These are phyloP conservation scores for Austrolebias charrua DNA, from an alignment of 2,797 vertebrate genomes.

Conservation along the genomic window DNA sequence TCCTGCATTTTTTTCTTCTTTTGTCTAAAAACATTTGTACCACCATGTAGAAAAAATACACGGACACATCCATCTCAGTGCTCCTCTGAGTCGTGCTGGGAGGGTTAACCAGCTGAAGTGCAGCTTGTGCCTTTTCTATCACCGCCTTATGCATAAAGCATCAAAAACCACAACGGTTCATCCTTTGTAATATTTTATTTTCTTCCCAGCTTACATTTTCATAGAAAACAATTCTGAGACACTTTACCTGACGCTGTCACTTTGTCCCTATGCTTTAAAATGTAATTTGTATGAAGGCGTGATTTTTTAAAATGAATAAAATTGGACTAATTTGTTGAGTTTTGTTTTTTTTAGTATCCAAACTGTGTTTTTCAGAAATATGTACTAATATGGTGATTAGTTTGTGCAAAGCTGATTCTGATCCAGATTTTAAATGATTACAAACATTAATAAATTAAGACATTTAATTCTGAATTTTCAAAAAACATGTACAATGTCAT, in stretches of 20 bases:
- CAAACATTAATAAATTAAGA: no score
- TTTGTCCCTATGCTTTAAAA: slow-evolving; percentile 54
- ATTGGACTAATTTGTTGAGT: slow-evolving; percentile 42
- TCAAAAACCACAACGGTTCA: slow-evolving; percentile 23
- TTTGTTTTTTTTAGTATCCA: neutral
- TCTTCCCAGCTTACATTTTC: slow-evolving; percentile 24
- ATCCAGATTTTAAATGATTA: no score
- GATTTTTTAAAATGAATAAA: slow-evolving; percentile 76
- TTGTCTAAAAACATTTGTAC: slow-evolving; percentile 22
- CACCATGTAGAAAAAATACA: slow-evolving; percentile 24
- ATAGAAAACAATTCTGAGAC: slow-evolving; percentile 39
- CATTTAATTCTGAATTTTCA: no score
- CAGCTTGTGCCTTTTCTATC: slow-evolving; percentile 74
- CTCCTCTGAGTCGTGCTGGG: neutral
- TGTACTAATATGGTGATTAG: no score
- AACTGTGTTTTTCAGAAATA: neutral
- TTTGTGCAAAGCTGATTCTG: no score
- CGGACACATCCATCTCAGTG: slow-evolving; percentile 2
- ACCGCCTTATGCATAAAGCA: slow-evolving; percentile 57
- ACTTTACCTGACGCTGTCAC: slow-evolving; percentile 50
- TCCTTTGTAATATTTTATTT: slow-evolving; percentile 17
- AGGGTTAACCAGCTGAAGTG: slow-evolving; percentile 23
- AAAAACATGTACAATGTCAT: no score
- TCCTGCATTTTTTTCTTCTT: slow-evolving; percentile 6
- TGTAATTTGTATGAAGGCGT: slow-evolving; percentile 63